Evolutionary conservation across 2,113 vertebrate species (phyloP), one percentile per base, ranked within the genome.

Genomic region (Pseudolaguvia tuberculata): DNA sequence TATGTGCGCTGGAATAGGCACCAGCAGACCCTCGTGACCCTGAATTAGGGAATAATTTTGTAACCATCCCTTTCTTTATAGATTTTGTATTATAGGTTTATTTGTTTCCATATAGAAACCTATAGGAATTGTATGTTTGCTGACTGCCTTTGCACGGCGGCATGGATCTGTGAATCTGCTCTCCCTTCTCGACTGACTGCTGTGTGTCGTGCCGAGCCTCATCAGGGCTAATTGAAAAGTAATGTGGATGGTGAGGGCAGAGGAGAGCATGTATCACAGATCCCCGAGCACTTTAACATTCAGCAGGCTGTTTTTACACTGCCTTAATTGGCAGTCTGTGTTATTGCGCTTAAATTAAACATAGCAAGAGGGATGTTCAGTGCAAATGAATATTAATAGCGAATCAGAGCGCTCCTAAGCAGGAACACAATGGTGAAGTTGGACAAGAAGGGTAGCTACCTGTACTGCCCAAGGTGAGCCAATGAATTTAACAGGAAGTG

Each of bases 291-390:
- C 82, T 77, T 83, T 78, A 67, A 59, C 76, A 73, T 75, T 85
- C 77, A 79, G 70, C 66, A 68, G 69, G 45, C 78, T 76, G 61
- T 78, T 81, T 77, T 48, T 70, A 67, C 18, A 66, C 20, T 18
- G 70, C 21, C 58, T 71, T 84, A 84, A 87, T 84, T 82, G 78
- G 75, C 73, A 77, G 81, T 27, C 58, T 10, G 55, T 80, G 81
- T 85, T 79, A 70, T 70, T 35, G 29, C 52, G 25, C 84, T 80
- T 80, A 75, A 85, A 78, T 84, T 80, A 80, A 82, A 80, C 73
- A 81, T 69, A 45, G 80, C 50, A 65, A 59, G 57, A 80, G 78
- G 29, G 80, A 81, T 59, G 77, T 78, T 65, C 56, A 69, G 69
- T 79, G 75, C 39, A 85, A 69, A 51, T 52, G 21, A 78, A 74